phyloP scores from a whole-genome alignment of 2,113 vertebrate genomes.

The Lepidothrix coronata region DNA sequence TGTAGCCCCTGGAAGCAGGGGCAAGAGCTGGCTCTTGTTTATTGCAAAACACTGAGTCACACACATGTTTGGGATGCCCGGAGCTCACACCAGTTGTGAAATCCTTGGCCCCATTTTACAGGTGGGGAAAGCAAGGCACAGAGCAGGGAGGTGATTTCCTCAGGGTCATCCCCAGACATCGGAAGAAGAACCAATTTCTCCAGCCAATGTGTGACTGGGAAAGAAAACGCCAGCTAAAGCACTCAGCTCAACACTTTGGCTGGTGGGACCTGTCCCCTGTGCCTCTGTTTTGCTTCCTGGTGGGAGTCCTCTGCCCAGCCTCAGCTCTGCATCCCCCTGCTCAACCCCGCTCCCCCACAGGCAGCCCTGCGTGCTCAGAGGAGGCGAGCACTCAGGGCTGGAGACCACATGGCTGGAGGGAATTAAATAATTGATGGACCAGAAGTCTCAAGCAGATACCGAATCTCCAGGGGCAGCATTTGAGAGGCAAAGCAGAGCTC shows the following conservation, averaged over 20 bases:
- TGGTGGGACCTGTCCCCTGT: neutral
- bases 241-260: accelerated
- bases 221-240: accelerated
- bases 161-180: accelerated
- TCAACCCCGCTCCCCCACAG: neutral
- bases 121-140: neutral
- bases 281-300: neutral
- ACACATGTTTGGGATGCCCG: accelerated
- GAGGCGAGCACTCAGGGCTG: neutral
- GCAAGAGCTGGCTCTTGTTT: accelerated
- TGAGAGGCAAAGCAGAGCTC: constrained; percentile 7
- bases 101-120: neutral
- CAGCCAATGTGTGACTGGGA: accelerated
- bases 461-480: constrained; percentile 13
- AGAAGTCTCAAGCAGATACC: constrained; percentile 36
- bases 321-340: neutral
- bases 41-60: neutral
- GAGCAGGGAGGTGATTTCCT: neutral
- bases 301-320: neutral
- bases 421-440: constrained; percentile 66
- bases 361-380: accelerated
- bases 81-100: neutral
- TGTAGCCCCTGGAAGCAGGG: neutral
- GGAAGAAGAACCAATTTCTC: neutral
- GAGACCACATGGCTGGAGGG: constrained; percentile 56